These are phyloP conservation scores for Alaudala cheleensis DNA, from an alignment of 2,113 vertebrate genomes.

Conservation along the genomic window DNA sequence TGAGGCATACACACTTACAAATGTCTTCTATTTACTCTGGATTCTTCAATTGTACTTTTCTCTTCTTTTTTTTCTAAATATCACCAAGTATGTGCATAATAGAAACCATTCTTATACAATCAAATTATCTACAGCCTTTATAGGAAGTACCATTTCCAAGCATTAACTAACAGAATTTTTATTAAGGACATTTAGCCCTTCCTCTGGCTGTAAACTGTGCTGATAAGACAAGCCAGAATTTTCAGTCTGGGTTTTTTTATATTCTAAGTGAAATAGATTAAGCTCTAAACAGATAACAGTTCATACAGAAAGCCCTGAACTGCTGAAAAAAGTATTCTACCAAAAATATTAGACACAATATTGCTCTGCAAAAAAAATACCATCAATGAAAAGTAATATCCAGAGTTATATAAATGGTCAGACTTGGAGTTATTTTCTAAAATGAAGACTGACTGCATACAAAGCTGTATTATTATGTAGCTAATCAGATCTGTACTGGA, in stretches of 20 bases:
- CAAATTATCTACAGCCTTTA: not conserved
- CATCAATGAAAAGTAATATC: not conserved
- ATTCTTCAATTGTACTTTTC: not conserved
- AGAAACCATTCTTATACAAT: not conserved
- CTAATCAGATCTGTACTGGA: not conserved
- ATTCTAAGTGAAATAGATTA: not conserved
- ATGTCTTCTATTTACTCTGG: not conserved
- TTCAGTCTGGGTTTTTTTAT: not conserved
- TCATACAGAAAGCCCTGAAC: not conserved
- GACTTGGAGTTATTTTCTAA: not conserved
- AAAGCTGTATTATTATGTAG: not conserved
- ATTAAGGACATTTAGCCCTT: not conserved
- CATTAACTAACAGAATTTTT: not conserved
- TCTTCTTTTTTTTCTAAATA: not conserved
- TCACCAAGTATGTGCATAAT: not conserved
- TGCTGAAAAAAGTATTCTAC: not conserved
- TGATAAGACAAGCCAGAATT: not conserved
- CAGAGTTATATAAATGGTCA: rapidly evolving
- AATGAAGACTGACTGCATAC: not conserved
- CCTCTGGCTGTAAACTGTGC: not conserved
- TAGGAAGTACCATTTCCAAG: not conserved
- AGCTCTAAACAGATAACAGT: not conserved
- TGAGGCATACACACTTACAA: not conserved
- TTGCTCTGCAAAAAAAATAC: not conserved
- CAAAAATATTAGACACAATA: not conserved